Base-by-base conservation (phyloP, 2,888 invertebrate genomes). In the Suillia variegata region DNA sequence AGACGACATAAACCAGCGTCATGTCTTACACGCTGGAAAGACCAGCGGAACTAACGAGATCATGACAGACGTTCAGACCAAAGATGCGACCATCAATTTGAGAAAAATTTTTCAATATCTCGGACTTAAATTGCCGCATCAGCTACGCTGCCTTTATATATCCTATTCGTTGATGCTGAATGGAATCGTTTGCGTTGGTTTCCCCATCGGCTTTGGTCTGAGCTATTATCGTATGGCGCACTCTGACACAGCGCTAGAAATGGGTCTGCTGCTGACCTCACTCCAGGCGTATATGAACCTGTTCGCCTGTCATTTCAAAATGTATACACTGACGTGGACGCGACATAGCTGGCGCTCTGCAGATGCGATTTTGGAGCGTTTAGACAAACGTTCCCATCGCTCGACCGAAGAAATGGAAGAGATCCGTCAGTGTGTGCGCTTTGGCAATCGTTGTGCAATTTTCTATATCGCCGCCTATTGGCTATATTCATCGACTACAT, bases 251-350 rank as follows among this genome's bases (percentile, higher is more conserved):
- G 48, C 61, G 3, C 57, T 70, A 63, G 63, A 67, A 8, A 64
- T 64, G 6, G 61, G 59, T 4, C 65, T 67, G 13, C 24, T 74
- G 22, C 54, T 74, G 10, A 70, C 71, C 21, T 72, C 72, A 1
- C 20, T 73, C 1, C 72, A 74, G 52, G 71, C 61, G 6, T 62
- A 60, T 50, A 64, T 70, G 15, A 66, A 70, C 62, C 63, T 66
- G 1, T 51, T 54, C 4, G 68, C 65, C 1, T 65, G 61, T 33
- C 49, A 64, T 1, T 34, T 56, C 1, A 70, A 70, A 60, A 49
- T 67, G 4, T 6, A 59, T 3, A 54, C 63, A 2, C 58, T 68
- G 51, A 34, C 63, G 1, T 65, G 59, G 21, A 47, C 64, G 21
- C 47, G 66, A 22, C 59, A 55, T 0, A 48, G 61, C 21, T 54